phyloP scores from a whole-genome alignment of 2,888 invertebrate species.

The Panzeria rudis region DNA sequence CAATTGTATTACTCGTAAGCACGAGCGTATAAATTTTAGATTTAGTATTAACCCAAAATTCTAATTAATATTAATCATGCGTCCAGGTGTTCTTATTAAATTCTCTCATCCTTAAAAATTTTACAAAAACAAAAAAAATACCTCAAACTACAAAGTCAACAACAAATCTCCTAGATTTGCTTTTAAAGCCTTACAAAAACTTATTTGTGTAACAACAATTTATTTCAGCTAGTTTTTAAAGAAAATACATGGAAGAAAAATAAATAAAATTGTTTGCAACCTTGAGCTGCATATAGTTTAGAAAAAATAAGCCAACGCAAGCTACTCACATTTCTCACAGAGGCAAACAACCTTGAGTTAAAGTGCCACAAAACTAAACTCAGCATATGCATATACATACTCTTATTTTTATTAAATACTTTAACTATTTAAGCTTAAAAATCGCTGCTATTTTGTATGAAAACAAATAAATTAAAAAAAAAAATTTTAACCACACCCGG shows the following conservation, averaged over 20 bases:
- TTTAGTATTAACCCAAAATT: not conserved
- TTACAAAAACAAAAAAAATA: not conserved
- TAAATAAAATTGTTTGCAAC: conserved; percentile 22
- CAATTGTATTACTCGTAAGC: too few relatives aligned
- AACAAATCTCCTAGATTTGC: not conserved
- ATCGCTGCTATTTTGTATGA: not conserved
- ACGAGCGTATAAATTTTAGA: not conserved
- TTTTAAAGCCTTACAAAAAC: conserved; percentile 1
- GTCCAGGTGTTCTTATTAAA: conserved; percentile 1
- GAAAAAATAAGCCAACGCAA: not conserved
- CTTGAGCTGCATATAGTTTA: conserved; percentile 26
- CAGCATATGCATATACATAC: not conserved
- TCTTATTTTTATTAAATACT: not conserved
- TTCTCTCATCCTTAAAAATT: not conserved
- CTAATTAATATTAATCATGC: conserved; percentile 30
- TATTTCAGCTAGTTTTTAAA: not conserved
- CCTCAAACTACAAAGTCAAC: not conserved
- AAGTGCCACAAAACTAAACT: conserved; percentile 18
- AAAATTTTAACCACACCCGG: not conserved
- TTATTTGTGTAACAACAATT: conserved; percentile 3
- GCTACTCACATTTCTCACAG: conserved; percentile 2
- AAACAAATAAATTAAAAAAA: not conserved
- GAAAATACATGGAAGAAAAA: not conserved
- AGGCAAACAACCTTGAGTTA: conserved; percentile 24
- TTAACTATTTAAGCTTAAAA: not conserved